A percentile compares a stretch with the other conserved stretches of the same genome.
Evolutionary conservation across 2,888 invertebrate genomes (phyloP).

Genomic region (Lasioglossum oenotherae): DNA sequence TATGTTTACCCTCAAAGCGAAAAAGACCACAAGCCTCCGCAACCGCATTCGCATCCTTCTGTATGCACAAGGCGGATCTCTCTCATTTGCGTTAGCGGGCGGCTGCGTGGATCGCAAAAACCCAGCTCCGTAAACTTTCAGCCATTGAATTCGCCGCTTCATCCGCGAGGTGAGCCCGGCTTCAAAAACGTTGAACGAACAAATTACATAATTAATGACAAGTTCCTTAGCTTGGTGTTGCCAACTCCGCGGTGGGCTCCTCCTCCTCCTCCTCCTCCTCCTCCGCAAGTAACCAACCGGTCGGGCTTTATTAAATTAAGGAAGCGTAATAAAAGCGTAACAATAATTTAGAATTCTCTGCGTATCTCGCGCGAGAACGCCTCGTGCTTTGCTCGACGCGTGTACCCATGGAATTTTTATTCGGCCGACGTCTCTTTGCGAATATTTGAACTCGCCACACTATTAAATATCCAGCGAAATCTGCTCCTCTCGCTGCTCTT

Average conservation of each 20-base stretch:
- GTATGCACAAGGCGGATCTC: conserved; percentile 15
- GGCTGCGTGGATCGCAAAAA: conserved; percentile 29
- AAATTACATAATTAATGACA: conserved; percentile 33
- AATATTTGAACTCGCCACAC: conserved; percentile 2
- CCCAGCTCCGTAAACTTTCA: conserved; percentile 10
- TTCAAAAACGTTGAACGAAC: neutral
- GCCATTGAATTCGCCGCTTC: neutral
- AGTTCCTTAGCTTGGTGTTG: neutral
- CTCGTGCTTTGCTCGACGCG: no score
- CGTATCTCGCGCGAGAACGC: neutral
- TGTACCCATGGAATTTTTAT: conserved; percentile 18
- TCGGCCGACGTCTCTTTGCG: neutral
- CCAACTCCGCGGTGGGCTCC: neutral
- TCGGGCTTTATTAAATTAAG: conserved; percentile 26
- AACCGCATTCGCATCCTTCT: conserved; percentile 32
- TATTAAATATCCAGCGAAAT: conserved; percentile 14
- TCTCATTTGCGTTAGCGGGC: conserved; percentile 21
- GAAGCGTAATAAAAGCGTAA: neutral
- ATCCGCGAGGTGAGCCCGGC: neutral
- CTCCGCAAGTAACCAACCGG: neutral
- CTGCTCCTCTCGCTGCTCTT: neutral
- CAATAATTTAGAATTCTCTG: conserved; percentile 9
- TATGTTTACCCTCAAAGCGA: conserved; percentile 38
- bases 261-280: no score
- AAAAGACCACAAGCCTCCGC: conserved; percentile 31